phyloP scores from a whole-genome alignment of 2,888 invertebrate species.

The Charanyca ferruginea region DNA sequence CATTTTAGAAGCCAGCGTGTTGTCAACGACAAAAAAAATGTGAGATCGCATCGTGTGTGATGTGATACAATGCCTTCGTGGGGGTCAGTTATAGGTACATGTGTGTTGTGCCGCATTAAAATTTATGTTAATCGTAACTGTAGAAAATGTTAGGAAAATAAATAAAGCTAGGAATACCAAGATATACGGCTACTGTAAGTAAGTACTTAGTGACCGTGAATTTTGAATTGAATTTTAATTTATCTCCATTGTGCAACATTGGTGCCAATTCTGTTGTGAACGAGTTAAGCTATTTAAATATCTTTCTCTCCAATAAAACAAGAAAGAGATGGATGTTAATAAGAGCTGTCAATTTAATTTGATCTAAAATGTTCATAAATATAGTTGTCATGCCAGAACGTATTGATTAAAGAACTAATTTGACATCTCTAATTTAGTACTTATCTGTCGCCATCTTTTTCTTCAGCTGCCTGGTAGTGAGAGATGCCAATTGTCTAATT shows the following conservation, averaged over 20 bases:
- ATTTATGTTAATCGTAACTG: conserved; percentile 41
- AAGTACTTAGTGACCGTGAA: neutral
- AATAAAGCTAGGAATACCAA: neutral
- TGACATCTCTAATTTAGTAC: too few species aligned
- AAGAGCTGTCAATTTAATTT: too few species aligned
- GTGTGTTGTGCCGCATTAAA: conserved; percentile 49
- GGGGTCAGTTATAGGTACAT: conserved; percentile 74
- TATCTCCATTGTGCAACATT: neutral
- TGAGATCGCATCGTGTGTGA: conserved; percentile 81
- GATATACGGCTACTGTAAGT: neutral
- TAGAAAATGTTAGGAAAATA: conserved; percentile 28
- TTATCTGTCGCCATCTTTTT: too few species aligned
- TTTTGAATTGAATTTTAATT: neutral
- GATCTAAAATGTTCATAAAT: too few species aligned
- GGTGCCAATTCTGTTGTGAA: too few species aligned
- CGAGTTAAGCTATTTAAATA: too few species aligned
- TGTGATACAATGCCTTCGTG: conserved; percentile 80
- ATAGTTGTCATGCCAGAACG: too few species aligned
- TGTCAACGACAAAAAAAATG: conserved; percentile 80
- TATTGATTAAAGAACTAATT: too few species aligned
- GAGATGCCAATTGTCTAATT: too few species aligned
- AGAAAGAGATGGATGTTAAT: too few species aligned
- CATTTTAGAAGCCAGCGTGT: conserved; percentile 67
- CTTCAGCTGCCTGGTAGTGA: too few species aligned
- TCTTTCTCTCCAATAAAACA: too few species aligned